Evolutionary conservation across 2,113 vertebrate species (phyloP).

Genomic region (Athene cunicularia): DNA sequence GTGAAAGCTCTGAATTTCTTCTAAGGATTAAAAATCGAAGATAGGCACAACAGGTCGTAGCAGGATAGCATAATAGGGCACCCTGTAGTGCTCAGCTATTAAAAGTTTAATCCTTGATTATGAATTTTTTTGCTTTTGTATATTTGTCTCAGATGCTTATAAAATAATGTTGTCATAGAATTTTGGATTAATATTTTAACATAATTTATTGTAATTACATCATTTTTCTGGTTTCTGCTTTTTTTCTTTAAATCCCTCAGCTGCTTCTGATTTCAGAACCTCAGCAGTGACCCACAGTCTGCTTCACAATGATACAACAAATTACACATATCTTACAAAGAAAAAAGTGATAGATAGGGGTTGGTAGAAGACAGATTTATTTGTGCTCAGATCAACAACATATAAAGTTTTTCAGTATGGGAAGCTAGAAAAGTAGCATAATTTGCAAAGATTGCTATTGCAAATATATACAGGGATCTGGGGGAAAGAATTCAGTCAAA

Average conservation of each 20-base stretch:
- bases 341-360: background rate
- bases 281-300: background rate
- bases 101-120: conserved; percentile 66
- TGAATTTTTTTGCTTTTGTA: conserved; percentile 53
- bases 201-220: conserved; percentile 55
- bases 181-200: conserved; percentile 64
- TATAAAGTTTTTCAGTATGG: background rate
- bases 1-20: conserved; percentile 27
- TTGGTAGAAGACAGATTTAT: background rate
- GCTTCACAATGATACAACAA: background rate
- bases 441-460: background rate
- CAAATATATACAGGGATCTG: background rate
- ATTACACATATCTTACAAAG: background rate
- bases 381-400: background rate
- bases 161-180: conserved; percentile 48
- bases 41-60: conserved; percentile 37
- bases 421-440: background rate
- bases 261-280: background rate
- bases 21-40: conserved; percentile 47
- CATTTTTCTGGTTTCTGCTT: background rate
- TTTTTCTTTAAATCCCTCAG: background rate
- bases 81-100: conserved; percentile 60
- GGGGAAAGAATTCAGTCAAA: background rate
- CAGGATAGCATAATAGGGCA: conserved; percentile 46
- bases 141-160: conserved; percentile 45